Evolutionary conservation across 2,888 invertebrate species (phyloP), one percentile per base, ranked within the genome.

Genomic region (Nebria brevicollis): DNA sequence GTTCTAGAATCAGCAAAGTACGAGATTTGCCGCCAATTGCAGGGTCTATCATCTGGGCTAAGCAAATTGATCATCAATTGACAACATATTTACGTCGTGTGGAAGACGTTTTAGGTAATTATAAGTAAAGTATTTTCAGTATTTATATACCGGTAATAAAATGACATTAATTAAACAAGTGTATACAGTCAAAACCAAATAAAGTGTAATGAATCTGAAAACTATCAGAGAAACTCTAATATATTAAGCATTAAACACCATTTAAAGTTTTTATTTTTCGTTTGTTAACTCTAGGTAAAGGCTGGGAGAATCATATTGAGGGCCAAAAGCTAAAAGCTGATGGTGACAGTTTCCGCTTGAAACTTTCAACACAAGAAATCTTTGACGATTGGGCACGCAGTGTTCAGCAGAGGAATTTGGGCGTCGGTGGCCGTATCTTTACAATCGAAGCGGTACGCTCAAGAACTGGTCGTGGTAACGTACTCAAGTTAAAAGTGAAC

Each of bases 241-340:
- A 20, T 20, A 5, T 34, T 34, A 34, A 34, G 34, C 34, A 34
- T 5, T 34, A 34, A 34, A 1, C 34, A 34, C 1, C 5, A 34
- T 34, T 34, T 34, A 2, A 4, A 34, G 34, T 5, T 34, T 34
- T 34, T 34, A 34, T 4, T 34, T 34, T 34, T 34, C 34, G 34
- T 34, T 34, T 34, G 43, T 7, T 66, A 74, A 20, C 10, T 20
- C 5, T 82, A 94, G 94, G 96, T 74, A 98, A 98, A 89, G 98
- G 98, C 66, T 99, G 99, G 99, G 99, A 99, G 89, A 97, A 97
- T 85, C 99, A 99, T 88, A 97, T 99, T 75, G 99, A 99, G 89
- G 99, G 99, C 11, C 98, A 98, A 88, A 97, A 98, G 87, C 90
- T 98, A 79, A 99, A 99, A 89, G 97, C 96, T 3, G 98, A 99